Conservation (phyloP, 2,797 vertebrate species). For the Uromys caudimaculatus region DNA sequence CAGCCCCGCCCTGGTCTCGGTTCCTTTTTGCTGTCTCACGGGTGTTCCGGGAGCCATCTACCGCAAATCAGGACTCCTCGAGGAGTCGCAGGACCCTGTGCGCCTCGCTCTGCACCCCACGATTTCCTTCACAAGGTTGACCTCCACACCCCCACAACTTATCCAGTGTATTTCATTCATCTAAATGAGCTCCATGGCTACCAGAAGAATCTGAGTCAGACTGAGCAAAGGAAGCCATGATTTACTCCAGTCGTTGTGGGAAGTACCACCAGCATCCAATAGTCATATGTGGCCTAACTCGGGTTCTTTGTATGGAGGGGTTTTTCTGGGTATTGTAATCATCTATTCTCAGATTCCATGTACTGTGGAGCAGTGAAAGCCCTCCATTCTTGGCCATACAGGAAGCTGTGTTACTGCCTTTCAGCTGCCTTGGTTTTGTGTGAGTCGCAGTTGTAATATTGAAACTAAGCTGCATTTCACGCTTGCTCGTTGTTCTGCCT, state of each 20-base stretch:
- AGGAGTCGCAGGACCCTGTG: neutral
- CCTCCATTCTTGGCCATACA: neutral
- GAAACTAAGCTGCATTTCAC: neutral
- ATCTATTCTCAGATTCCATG: neutral
- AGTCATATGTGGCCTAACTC: fast-evolving
- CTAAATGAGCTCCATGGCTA: fast-evolving
- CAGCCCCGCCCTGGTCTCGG: neutral
- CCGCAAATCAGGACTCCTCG: neutral
- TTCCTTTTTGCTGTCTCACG: neutral
- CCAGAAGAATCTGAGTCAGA: neutral
- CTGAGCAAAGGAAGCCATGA: too few relatives aligned
- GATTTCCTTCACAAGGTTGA: neutral
- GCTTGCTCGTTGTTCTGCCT: neutral
- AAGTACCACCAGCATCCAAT: neutral
- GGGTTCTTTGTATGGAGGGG: neutral
- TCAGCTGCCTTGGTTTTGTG: neutral
- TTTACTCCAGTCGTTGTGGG: neutral
- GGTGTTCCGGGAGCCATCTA: neutral
- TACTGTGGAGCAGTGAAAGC: neutral
- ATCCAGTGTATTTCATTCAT: fast-evolving
- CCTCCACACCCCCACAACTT: neutral
- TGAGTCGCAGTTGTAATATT: neutral
- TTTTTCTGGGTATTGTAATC: neutral
- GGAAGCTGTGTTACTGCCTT: neutral
- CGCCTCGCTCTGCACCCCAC: neutral